Evolutionary conservation across 2,888 invertebrate genomes (phyloP), one percentile per base, ranked within the genome.

Genomic region (Eulithis prunata): DNA sequence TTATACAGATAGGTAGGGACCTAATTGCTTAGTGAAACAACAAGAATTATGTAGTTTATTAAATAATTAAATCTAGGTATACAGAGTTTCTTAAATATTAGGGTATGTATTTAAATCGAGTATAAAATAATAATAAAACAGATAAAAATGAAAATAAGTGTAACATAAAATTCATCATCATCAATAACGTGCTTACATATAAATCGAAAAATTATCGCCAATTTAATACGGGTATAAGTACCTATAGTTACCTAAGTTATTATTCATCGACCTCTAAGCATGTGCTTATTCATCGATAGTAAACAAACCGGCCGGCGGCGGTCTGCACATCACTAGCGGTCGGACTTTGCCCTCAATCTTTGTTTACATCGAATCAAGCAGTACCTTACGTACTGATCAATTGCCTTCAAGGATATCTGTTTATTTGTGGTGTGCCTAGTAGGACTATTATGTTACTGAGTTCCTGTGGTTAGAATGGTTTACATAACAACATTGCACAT

Each of bases 281-380:
- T 55, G 58, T 59, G 64, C 49, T 10, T 45, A 51, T 57, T 47
- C 12, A 66, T 86, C 86, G 85, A 86, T 78, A 83, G 78, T 84
- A 81, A 86, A 85, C 79, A 82, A 77, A 66, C 45, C 7, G 7
- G 8, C 49, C 45, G 45, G 45, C 45, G 36, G 21, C 21, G 21
- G 21, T 46, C 32, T 51, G 32, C 68, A 57, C 88, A 82, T 72
- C 87, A 82, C 88, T 89, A 82, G 52, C 36, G 21, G 49, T 45
- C 78, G 84, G 82, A 83, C 88, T 88, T 84, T 88, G 89, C 71
- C 76, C 86, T 74, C 73, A 69, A 70, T 80, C 80, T 85, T 87
- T 88, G 86, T 89, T 88, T 86, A 86, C 81, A 69, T 69, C 68
- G 66, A 67, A 64, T 68, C 63, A 69, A 55, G 60, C 60, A 66